Conservation (phyloP, 2,797 vertebrate genomes). For the Melanotaenia boesemani region DNA sequence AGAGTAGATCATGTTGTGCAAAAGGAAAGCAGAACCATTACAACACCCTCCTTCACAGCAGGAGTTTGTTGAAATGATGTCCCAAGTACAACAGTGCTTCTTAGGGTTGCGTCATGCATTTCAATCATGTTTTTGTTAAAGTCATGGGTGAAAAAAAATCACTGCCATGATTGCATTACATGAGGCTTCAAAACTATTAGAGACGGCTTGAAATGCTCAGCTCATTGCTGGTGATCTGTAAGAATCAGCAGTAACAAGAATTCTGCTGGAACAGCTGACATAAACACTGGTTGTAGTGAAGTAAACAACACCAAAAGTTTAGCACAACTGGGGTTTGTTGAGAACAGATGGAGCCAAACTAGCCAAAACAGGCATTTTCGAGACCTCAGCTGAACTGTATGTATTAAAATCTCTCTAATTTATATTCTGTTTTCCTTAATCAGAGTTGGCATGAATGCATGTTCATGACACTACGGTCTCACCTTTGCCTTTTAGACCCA, state of each 20-base stretch:
- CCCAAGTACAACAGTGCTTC: neutral
- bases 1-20: neutral
- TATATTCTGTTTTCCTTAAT: too few species aligned
- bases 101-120: neutral
- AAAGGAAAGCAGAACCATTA: neutral
- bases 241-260: neutral
- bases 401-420: too few species aligned
- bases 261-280: neutral
- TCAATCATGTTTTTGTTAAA: neutral
- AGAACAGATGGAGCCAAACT: neutral
- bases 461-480: neutral
- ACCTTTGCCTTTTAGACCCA: neutral
- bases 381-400: too few species aligned
- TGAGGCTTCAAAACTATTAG: neutral
- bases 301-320: neutral
- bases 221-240: neutral
- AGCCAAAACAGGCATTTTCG: too few species aligned
- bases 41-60: neutral
- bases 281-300: neutral
- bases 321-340: neutral
- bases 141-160: neutral
- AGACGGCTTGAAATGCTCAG: neutral
- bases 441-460: neutral
- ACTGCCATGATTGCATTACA: neutral
- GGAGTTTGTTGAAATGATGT: neutral